phyloP scores from a whole-genome alignment of 2,888 invertebrate species.

The Cancer borealis region DNA sequence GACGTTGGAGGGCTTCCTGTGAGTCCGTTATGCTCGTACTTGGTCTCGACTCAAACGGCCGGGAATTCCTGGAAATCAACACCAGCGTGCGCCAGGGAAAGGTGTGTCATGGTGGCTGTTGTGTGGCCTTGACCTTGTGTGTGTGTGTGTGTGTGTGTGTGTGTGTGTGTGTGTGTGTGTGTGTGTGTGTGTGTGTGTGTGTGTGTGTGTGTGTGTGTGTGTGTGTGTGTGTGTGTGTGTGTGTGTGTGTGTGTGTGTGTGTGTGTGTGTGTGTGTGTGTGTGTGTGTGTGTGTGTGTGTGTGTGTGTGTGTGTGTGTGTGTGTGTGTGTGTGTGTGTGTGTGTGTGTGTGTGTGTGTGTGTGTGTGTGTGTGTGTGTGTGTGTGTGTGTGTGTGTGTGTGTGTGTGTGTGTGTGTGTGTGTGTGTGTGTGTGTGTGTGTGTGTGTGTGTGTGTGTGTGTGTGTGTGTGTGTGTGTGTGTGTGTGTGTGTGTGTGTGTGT shows the following conservation, averaged over 20 bases:
- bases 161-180: too few species aligned
- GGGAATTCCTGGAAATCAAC: too few species aligned
- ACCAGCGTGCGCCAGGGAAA: too few species aligned
- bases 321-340: constrained; percentile 46
- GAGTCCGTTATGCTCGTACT: too few species aligned
- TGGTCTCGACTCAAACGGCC: too few species aligned
- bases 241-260: constrained; percentile 47
- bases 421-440: constrained; percentile 11
- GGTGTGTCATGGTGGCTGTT: too few species aligned
- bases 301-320: constrained; percentile 47
- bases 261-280: constrained; percentile 42
- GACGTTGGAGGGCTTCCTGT: too few species aligned
- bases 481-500: background rate
- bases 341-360: constrained; percentile 46
- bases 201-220: background rate
- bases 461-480: background rate
- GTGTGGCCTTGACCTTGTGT: too few species aligned
- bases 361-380: constrained; percentile 46
- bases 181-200: background rate
- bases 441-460: background rate
- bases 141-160: too few species aligned
- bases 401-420: constrained; percentile 26
- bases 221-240: constrained; percentile 47
- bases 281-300: constrained; percentile 46
- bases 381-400: constrained; percentile 30